phyloP scores from a whole-genome alignment of 2,888 invertebrate genomes.

The Augiades crinisus region DNA sequence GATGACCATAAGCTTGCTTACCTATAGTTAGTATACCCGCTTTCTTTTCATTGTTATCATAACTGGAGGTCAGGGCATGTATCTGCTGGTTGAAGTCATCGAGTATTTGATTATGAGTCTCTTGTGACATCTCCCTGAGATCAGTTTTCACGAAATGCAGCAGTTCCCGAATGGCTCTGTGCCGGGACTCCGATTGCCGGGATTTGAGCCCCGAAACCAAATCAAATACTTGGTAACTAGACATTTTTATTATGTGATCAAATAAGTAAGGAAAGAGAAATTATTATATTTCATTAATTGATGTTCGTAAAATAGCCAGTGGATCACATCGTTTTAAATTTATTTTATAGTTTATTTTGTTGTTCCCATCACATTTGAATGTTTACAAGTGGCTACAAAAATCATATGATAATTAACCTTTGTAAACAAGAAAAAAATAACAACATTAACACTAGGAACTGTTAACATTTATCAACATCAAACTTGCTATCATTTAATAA shows the following conservation, averaged over 20 bases:
- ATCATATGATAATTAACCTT: no score
- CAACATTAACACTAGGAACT: no score
- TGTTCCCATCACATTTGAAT: no score
- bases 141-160: constrained; percentile 95
- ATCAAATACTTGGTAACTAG: constrained; percentile 82
- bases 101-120: constrained; percentile 91
- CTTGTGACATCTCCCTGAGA: constrained; percentile 92
- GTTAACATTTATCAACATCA: no score
- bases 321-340: background rate
- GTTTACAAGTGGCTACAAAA: no score
- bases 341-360: no score
- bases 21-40: constrained; percentile 97
- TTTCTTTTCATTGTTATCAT: constrained; percentile 95
- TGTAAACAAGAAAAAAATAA: no score
- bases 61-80: constrained; percentile 95
- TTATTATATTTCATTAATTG: background rate
- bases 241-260: constrained; percentile 40
- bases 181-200: constrained; percentile 90
- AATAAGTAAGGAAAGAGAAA: background rate
- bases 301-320: background rate
- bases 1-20: constrained; percentile 45
- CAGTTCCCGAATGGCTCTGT: constrained; percentile 92
- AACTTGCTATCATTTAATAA: no score
- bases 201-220: constrained; percentile 94
- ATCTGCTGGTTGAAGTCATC: constrained; percentile 98